Evolutionary conservation across 1,140 invertebrate species (phyloP), one percentile per base, ranked within the genome.

Genomic region (Leptopilina boulardi): DNA sequence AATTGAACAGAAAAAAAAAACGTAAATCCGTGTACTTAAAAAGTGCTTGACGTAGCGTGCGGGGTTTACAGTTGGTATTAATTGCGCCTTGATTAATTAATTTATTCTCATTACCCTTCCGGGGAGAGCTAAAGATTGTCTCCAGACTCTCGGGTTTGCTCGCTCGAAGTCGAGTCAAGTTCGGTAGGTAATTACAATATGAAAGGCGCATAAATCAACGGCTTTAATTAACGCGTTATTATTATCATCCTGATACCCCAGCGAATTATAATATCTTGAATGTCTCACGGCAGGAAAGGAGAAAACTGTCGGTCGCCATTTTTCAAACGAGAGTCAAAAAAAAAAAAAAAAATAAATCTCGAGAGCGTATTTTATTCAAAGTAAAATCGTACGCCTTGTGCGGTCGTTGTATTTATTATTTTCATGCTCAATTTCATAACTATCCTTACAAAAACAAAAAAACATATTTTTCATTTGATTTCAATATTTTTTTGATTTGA

Each of bases 121-220:
- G 78, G 51, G 71, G 80, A 81, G 80, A 81, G 83, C 80, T 78
- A 85, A 87, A 86, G 86, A 87, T 86, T 83, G 86, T 83, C 82
- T 82, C 78, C 80, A 80, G 83, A 81, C 76, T 83, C 80, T 80
- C 81, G 82, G 85, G 82, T 76, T 78, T 77, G 74, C 73, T 77
- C 77, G 79, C 76, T 71, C 74, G 71, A 77, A 19, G 77, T 82
- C 79, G 77, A 82, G 77, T 87, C 84, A 86, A 88, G 89, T 90
- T 89, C 84, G 86, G 87, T 81, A 85, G 84, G 89, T 86, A 90
- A 89, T 90, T 90, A 89, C 87, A 90, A 90, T 90, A 90, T 90
- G 89, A 90, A 91, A 90, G 87, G 87, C 87, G 82, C 86, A 85
- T 88, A 88, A 90, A 89, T 89, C 88, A 89, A 84, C 85, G 79